Evolutionary conservation across 2,113 vertebrate species (phyloP), one percentile per base, ranked within the genome.

Genomic region (Trinectes maculatus): DNA sequence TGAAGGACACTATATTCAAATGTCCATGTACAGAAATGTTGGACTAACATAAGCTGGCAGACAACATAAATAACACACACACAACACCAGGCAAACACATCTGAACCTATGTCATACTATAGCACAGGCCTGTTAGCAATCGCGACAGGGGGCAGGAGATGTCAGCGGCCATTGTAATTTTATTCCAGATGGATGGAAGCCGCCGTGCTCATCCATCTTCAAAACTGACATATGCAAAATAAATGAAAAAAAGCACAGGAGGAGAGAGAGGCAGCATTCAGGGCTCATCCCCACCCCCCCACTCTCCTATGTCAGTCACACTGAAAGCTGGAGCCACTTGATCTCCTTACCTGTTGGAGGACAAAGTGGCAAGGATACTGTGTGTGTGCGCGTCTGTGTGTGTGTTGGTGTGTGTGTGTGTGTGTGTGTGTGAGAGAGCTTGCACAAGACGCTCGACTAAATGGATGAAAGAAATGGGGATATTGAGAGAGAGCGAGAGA

Each of bases 281-380:
- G 44, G 54, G 46, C 69, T 74, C 24, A 57, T 75, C 66, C 79
- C 34, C 16, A 18, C 76, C 55, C 51, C 28, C n/a, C n/a, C n/a
- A n/a, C n/a, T n/a, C n/a, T n/a, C n/a, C n/a, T n/a, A n/a, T n/a
- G 63, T 80, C 82, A 82, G 67, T 82, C 78, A 69, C 39, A 3
- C 22, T 77, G 73, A 80, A 80, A 80, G 59, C 57, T 82, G 54
- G 78, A 84, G 80, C 54, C 24, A 42, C 74, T 86, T 72, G 73
- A 80, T 90, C 77, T 82, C 61, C 71, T 77, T 52, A 83, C 63
- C 83, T 77, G 69, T 63, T 22, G 24, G 48, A 72, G 61, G 81
- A 77, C 43, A 47, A 61, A 47, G 51, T 29, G 42, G 42, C 51
- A 47, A 66, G 58, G 36, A 33, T 34, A 12, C 8, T 34, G 18